Conservation (phyloP, 2,113 vertebrate species). For the Dermatemys mawii region DNA sequence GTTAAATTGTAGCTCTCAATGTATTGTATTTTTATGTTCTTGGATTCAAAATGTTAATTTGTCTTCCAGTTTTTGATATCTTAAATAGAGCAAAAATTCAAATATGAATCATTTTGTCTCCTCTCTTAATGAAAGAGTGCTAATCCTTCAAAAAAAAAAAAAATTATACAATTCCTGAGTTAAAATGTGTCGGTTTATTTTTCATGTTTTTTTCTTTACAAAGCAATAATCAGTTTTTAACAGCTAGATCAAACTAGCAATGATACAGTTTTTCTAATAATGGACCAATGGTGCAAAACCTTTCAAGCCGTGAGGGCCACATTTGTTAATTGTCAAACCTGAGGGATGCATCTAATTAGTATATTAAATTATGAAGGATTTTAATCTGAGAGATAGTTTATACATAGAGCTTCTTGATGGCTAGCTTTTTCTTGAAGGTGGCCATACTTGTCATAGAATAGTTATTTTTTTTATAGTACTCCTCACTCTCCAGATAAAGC, state of each 20-base stretch:
- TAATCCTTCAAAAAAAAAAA: background rate
- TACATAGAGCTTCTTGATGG: background rate
- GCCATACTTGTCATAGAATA: background rate
- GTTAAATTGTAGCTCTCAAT: background rate
- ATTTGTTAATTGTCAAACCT: background rate
- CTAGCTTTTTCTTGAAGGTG: background rate
- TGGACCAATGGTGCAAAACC: background rate
- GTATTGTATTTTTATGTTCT: background rate
- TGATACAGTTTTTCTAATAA: background rate
- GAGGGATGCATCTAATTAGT: background rate
- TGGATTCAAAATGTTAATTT: background rate
- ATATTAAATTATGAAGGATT: background rate
- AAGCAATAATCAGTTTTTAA: background rate
- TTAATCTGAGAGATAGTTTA: background rate
- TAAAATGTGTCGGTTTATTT: background rate
- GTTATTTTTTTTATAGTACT: background rate
- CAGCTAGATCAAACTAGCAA: background rate
- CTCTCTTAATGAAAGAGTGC: background rate
- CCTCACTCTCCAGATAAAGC: background rate
- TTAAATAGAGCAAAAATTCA: background rate
- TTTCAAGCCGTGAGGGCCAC: background rate
- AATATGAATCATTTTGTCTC: background rate
- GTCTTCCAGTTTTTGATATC: background rate
- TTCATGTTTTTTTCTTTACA: background rate
- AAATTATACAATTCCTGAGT: background rate